Evolutionary conservation across 2,888 invertebrate genomes (phyloP).

Genomic region (Blera fallax): DNA sequence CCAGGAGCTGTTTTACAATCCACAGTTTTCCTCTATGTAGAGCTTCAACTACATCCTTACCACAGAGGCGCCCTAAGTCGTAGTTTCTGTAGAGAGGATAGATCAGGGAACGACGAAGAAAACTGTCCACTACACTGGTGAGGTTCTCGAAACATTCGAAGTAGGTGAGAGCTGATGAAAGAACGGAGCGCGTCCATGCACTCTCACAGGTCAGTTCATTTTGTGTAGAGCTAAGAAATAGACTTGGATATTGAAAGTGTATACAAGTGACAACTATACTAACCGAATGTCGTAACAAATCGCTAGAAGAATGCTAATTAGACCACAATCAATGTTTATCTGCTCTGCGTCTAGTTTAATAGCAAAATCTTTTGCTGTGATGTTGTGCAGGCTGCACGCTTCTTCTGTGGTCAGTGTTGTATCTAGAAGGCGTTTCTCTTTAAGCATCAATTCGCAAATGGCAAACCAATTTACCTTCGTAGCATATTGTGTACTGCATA

Average conservation of each 20-base stretch:
- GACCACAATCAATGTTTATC: slow-evolving; percentile 78
- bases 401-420: slow-evolving; percentile 77
- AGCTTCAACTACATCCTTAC: slow-evolving; percentile 78
- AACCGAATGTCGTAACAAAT: slow-evolving; percentile 80
- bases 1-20: slow-evolving; percentile 79
- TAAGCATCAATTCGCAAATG: background rate
- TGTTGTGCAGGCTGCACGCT: slow-evolving; percentile 77
- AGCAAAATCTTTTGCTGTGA: slow-evolving; percentile 72
- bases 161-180: slow-evolving; percentile 78
- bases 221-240: slow-evolving; percentile 75
- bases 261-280: background rate
- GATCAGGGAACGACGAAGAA: slow-evolving; percentile 78
- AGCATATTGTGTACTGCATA: slow-evolving; percentile 76
- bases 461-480: slow-evolving; percentile 74
- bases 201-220: slow-evolving; percentile 80
- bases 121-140: slow-evolving; percentile 77
- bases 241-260: background rate
- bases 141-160: slow-evolving; percentile 78
- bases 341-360: slow-evolving; percentile 73
- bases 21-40: slow-evolving; percentile 77
- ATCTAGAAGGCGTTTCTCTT: slow-evolving; percentile 70
- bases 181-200: slow-evolving; percentile 79
- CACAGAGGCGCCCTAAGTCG: slow-evolving; percentile 78
- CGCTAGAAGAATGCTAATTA: slow-evolving; percentile 79
- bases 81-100: slow-evolving; percentile 80